These are phyloP conservation scores for Amphiprion ocellaris DNA, from an alignment of 2,113 vertebrate species.

Conservation along the genomic window DNA sequence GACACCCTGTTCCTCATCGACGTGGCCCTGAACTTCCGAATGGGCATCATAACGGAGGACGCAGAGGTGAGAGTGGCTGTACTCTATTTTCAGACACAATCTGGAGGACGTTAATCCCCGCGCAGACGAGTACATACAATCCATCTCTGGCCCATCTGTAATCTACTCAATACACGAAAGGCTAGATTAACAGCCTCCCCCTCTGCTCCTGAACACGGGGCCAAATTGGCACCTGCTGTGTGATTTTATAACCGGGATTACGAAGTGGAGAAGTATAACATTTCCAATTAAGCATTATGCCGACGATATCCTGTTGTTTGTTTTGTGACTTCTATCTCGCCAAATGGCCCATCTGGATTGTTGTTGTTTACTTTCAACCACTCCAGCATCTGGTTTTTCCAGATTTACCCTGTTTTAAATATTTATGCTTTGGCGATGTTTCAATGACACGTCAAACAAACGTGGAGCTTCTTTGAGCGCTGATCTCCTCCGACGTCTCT, in stretches of 20 bases:
- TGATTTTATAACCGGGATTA: conserved; percentile 74
- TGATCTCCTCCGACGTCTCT: conserved; percentile 2
- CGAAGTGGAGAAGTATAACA: conserved; percentile 34
- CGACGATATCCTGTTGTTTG: conserved; percentile 50
- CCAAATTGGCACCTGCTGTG: conserved; percentile 61
- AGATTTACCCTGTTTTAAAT: no score
- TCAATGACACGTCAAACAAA: background rate
- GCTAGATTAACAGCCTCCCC: conserved; percentile 66
- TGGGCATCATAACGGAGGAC: conserved; percentile 83
- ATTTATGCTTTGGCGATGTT: no score
- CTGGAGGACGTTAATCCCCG: conserved; percentile 70
- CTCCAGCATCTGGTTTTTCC: no score
- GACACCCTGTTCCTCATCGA: conserved; percentile 84
- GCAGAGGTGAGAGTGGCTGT: conserved; percentile 79
- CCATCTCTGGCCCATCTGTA: conserved; percentile 69
- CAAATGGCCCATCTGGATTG: conserved; percentile 58
- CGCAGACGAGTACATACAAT: conserved; percentile 54
- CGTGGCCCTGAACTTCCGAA: conserved; percentile 84
- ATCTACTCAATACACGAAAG: conserved; percentile 71
- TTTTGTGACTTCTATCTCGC: conserved; percentile 35
- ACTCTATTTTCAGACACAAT: conserved; percentile 72
- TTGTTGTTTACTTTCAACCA: no score
- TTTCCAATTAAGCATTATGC: conserved; percentile 55
- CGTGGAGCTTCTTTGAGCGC: background rate
- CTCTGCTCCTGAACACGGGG: conserved; percentile 18